Evolutionary conservation across 2,888 invertebrate species (phyloP).

Genomic region (Hetaerina titia): DNA sequence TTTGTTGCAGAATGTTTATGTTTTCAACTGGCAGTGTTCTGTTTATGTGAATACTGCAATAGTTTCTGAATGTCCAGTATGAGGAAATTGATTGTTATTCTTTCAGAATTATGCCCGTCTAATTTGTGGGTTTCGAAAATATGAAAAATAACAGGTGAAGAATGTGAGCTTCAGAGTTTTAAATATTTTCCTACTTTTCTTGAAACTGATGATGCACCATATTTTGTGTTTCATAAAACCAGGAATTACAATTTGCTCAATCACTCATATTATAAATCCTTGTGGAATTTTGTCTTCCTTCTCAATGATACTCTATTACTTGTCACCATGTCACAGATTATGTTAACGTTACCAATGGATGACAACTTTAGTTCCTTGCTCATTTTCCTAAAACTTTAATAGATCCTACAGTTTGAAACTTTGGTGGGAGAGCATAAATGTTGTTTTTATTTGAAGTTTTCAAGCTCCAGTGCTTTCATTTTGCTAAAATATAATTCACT

Average conservation of each 20-base stretch:
- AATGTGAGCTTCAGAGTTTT: slow-evolving; percentile 13
- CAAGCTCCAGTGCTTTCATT: background rate
- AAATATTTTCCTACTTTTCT: slow-evolving; percentile 29
- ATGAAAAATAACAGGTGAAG: background rate
- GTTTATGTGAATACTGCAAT: slow-evolving; percentile 32
- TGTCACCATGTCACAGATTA: slow-evolving; percentile 7
- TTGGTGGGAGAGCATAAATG: background rate
- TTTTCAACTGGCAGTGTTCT: background rate
- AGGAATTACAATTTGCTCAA: slow-evolving; percentile 50
- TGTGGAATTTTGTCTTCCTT: slow-evolving; percentile 52
- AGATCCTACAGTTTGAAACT: background rate
- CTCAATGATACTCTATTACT: slow-evolving; percentile 33
- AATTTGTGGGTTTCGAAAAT: background rate
- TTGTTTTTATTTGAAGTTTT: background rate
- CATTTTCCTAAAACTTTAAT: background rate
- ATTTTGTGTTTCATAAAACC: background rate
- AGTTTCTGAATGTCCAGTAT: slow-evolving; percentile 6
- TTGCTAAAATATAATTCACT: background rate
- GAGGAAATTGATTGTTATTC: background rate
- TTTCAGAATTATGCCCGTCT: background rate
- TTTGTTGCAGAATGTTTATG: background rate
- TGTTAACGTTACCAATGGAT: slow-evolving; percentile 25
- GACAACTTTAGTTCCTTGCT: slow-evolving; percentile 32
- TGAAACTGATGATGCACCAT: slow-evolving; percentile 1
- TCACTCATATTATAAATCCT: background rate